Percentiles rank a stretch among this genome's conserved stretches.
Conservation (phyloP, 2,888 invertebrate species). For the Drosophila colorata region DNA sequence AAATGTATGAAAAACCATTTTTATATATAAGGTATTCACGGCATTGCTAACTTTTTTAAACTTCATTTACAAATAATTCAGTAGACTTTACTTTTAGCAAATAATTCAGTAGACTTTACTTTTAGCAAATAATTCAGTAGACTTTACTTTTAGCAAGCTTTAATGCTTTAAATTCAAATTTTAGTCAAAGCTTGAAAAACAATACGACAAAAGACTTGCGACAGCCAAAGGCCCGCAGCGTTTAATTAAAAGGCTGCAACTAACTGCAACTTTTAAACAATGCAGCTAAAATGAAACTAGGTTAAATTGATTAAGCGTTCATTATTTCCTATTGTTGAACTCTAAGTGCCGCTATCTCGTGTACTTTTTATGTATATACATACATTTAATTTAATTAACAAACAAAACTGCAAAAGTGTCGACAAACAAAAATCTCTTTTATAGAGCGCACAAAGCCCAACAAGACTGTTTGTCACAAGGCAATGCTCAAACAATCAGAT, state of each 20-base stretch:
- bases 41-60: no score
- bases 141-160: no score
- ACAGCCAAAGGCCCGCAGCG: not conserved
- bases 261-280: slow-evolving; percentile 25
- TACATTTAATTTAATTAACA: slow-evolving; percentile 64
- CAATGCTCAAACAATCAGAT: slow-evolving; percentile 3
- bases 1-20: no score
- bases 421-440: slow-evolving; percentile 13
- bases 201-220: not conserved
- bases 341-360: slow-evolving; percentile 10
- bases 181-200: no score
- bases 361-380: not conserved
- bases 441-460: slow-evolving; percentile 7
- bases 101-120: no score
- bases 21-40: no score
- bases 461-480: slow-evolving; percentile 1
- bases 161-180: no score
- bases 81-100: no score
- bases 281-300: slow-evolving; percentile 48
- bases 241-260: slow-evolving; percentile 28
- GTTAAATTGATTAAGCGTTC: slow-evolving; percentile 66
- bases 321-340: slow-evolving; percentile 32
- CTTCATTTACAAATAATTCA: no score
- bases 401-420: slow-evolving; percentile 23
- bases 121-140: no score